These are phyloP conservation scores for Himalopsyche kuldschensis DNA, from an alignment of 2,888 invertebrate species.

Conservation along the genomic window DNA sequence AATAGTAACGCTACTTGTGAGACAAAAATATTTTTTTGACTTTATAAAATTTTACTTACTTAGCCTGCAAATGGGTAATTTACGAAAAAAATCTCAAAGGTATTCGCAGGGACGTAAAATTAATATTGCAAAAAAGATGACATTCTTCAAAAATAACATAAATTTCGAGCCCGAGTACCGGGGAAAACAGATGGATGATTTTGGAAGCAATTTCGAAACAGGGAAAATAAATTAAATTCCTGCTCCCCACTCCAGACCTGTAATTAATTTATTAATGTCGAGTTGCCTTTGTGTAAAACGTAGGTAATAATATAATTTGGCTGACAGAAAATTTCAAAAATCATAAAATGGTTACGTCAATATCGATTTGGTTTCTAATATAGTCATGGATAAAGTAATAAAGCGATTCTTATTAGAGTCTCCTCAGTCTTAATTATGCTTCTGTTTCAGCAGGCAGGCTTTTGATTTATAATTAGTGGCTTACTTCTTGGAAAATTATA, in stretches of 20 bases:
- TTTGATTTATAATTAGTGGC: not conserved
- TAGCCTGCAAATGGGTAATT: too few relatives aligned
- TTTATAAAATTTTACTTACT: too few relatives aligned
- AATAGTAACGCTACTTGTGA: too few relatives aligned
- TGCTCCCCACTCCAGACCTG: not conserved
- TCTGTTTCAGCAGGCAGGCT: not conserved
- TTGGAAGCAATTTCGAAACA: not conserved
- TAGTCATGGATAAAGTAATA: not conserved
- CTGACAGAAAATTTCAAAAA: not conserved
- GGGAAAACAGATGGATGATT: not conserved
- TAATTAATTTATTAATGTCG: slow-evolving; percentile 3
- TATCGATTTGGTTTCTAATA: not conserved
- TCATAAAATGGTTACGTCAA: not conserved
- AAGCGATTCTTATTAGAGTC: not conserved
- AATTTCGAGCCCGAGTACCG: not conserved
- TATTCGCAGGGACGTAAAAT: not conserved
- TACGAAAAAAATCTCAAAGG: not conserved
- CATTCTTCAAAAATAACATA: not conserved
- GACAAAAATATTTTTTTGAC: too few relatives aligned
- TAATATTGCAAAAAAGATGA: not conserved
- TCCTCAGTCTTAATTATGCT: not conserved
- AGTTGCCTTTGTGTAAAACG: not conserved
- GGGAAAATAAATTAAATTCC: slow-evolving; percentile 10
- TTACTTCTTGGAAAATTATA: not conserved
- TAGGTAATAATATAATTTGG: not conserved